These are phyloP conservation scores for Podarcis lilfordi DNA, from an alignment of 2,797 vertebrate genomes.

Conservation along the genomic window DNA sequence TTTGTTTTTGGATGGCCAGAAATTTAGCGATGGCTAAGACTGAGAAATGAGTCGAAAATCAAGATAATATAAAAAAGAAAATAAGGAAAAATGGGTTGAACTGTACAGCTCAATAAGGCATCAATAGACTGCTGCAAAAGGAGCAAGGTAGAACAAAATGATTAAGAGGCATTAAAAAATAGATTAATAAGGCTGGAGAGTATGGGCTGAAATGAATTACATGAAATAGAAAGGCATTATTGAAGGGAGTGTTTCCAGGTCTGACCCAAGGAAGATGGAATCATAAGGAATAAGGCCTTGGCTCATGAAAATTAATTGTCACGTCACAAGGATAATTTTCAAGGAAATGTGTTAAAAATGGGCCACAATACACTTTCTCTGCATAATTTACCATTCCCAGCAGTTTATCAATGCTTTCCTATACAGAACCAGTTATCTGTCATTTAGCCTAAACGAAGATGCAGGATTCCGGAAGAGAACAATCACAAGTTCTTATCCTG, in stretches of 20 bases:
- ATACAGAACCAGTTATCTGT: slow-evolving; percentile 44
- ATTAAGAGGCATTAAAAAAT: slow-evolving; percentile 73
- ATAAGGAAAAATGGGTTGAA: slow-evolving; percentile 48
- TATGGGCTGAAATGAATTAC: slow-evolving; percentile 71
- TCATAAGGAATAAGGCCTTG: slow-evolving; percentile 61
- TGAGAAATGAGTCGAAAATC: slow-evolving; percentile 43
- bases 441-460: slow-evolving; percentile 34
- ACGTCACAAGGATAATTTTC: slow-evolving; percentile 65
- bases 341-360: slow-evolving; percentile 66
- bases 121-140: slow-evolving; percentile 42
- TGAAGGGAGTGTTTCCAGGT: slow-evolving; percentile 67
- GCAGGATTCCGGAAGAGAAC: slow-evolving; percentile 39
- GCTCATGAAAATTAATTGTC: slow-evolving; percentile 71
- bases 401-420: slow-evolving; percentile 58
- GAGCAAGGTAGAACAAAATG: slow-evolving; percentile 58
- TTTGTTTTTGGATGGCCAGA: slow-evolving; percentile 13
- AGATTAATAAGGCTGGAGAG: slow-evolving; percentile 70
- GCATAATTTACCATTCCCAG: slow-evolving; percentile 55
- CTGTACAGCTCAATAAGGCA: slow-evolving; percentile 51
- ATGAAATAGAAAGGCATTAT: slow-evolving; percentile 68
- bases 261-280: slow-evolving; percentile 68
- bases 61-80: slow-evolving; percentile 22
- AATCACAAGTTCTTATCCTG: background rate
- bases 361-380: slow-evolving; percentile 54
- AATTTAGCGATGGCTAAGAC: slow-evolving; percentile 33